Evolutionary conservation across 2,797 vertebrate genomes (phyloP), one percentile per base, ranked within the genome.

Genomic region (Rhabdophis nuchalis): DNA sequence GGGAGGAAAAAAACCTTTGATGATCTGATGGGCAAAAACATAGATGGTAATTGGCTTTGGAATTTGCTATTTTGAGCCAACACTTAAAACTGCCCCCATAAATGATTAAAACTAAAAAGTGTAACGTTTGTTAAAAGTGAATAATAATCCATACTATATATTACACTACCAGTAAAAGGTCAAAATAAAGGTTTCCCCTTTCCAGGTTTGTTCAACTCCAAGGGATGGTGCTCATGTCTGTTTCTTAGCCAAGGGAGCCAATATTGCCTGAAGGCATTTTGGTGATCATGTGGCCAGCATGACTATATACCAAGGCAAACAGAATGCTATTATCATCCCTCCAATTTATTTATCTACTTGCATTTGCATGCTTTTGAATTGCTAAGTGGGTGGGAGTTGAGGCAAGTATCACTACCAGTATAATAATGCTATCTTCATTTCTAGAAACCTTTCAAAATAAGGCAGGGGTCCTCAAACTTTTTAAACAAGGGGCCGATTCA

Each of bases 91-190:
- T 64, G 85, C 58, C 86, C 60, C 91, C 60, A 90, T 60, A 46
- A 90, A 92, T 86, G 90, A 16, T 57, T 92, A 36, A 92, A 91
- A 50, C 36, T 1, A 92, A 68, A 94, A 91, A 58, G 58, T 94
- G 68, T 87, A 93, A 89, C 23, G 29, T 94, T 72, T 94, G 60
- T 85, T n/a, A 46, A 91, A 90, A 94, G 93, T 92, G 60, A 94
- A 46, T 56, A 50, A 4, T 12, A 89, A 89, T 92, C 72, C 20
- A 11, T 82, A 82, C 36, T 77, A 41, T 77, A 41, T 11, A 25
- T 3, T 11, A 77, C 36, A 23, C 20, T 82, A 82, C 72, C 20
- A 25, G 20, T 8, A 68, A 68, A 68, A 68, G 5, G n/a, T 68
- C n/a, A 68, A 68, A 68, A 14, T 68, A 32, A 68, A 68, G 7